These are phyloP conservation scores for Parauchenoglanis punctatus DNA, from an alignment of 2,797 vertebrate species.

Conservation along the genomic window DNA sequence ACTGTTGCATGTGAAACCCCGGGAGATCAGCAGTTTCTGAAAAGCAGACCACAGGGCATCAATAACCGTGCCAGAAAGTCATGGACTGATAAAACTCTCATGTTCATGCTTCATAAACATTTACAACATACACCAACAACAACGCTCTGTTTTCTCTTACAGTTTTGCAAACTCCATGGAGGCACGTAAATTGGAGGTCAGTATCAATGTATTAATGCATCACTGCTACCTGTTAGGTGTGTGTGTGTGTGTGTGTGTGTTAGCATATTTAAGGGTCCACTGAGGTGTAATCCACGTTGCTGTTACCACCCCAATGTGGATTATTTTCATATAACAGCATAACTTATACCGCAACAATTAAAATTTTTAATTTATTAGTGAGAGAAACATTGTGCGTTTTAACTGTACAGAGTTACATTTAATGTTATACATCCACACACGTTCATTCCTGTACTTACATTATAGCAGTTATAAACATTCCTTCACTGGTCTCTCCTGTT, in stretches of 20 bases:
- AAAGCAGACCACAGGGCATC: neutral
- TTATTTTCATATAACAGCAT: too few species aligned
- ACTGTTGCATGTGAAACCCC: too few species aligned
- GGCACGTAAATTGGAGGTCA: neutral
- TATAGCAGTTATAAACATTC: too few species aligned
- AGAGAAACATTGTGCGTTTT: too few species aligned
- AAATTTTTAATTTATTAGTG: too few species aligned
- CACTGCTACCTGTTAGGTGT: neutral
- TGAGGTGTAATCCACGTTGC: neutral
- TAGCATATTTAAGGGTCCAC: neutral
- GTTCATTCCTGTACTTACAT: too few species aligned
- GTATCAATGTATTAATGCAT: neutral
- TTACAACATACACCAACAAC: neutral
- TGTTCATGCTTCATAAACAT: neutral
- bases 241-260: neutral
- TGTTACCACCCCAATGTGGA: too few species aligned
- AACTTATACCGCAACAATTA: too few species aligned
- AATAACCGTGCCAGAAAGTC: too few species aligned
- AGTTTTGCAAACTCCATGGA: neutral
- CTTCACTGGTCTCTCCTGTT: too few species aligned
- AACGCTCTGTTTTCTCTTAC: neutral
- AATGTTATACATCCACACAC: too few species aligned
- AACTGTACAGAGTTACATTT: too few species aligned
- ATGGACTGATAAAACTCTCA: neutral
- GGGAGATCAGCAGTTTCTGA: neutral